Evolutionary conservation across 2,113 vertebrate species (phyloP).

Genomic region (Ceuthmochares aereus): DNA sequence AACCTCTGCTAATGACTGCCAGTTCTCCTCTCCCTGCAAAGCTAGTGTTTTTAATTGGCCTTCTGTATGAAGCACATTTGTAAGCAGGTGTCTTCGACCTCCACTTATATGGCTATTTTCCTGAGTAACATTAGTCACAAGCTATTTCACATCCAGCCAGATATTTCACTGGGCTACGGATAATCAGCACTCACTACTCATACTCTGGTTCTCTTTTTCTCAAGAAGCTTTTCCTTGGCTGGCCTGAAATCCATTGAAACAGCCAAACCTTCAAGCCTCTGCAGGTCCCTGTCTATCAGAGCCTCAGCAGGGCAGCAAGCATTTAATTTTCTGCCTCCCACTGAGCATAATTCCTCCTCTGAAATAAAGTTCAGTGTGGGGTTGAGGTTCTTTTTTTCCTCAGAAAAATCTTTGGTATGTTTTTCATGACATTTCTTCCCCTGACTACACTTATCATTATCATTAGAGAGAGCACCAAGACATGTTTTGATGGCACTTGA

Average conservation of each 20-base stretch:
- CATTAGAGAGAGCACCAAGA: slow-evolving; percentile 59
- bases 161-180: neutral
- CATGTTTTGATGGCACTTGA: slow-evolving; percentile 64
- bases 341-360: slow-evolving; percentile 61
- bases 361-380: slow-evolving; percentile 59
- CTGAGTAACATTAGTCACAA: neutral
- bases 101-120: neutral
- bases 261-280: slow-evolving; percentile 16
- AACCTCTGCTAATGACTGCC: neutral
- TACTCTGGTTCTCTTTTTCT: neutral
- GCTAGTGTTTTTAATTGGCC: neutral
- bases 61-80: neutral
- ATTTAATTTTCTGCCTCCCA: slow-evolving; percentile 66
- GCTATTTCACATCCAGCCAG: neutral
- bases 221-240: neutral
- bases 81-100: neutral
- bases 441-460: slow-evolving; percentile 66
- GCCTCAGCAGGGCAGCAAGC: slow-evolving; percentile 53
- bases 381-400: slow-evolving; percentile 32
- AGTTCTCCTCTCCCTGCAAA: neutral
- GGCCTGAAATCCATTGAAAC: slow-evolving; percentile 13
- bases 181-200: neutral
- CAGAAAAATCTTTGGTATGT: slow-evolving; percentile 57
- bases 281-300: slow-evolving; percentile 49
- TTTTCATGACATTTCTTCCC: slow-evolving; percentile 68